Base-by-base conservation (phyloP, 2,113 vertebrate genomes). In the Chloebia gouldiae region DNA sequence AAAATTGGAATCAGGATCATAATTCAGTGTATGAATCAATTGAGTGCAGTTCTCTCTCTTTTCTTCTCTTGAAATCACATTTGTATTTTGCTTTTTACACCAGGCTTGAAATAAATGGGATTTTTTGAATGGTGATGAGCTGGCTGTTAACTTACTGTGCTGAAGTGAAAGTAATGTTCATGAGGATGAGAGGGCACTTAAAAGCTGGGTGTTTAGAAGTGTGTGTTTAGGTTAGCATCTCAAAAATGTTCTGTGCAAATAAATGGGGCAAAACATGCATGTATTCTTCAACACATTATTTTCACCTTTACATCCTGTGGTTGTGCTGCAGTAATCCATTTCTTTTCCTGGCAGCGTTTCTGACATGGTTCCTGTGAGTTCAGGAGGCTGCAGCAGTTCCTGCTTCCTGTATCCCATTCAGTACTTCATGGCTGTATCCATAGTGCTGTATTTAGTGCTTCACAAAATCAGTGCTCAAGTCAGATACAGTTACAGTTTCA, bases 301-400 rank as follows among this genome's bases (percentile, higher is more conserved):
- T 53, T 15, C 9, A 1, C 30, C 56, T 66, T 63, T 17, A 19
- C 5, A 1, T 54, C 66, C n/a, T 60, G 40, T 47, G 69, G 70
- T 33, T 76, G 35, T 81, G 50, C 45, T 89, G 88, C 81, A 78
- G 12, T 57, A 25, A 22, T 69, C 37, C 16, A 25, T 79, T 88
- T 63, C 39, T 33, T 77, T 80, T 69, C 64, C 40, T 53, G 60
- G 30, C 28, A 20, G 69, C 20, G 24, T 53, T 64, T 84, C 70
- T 87, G 56, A 33, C 2, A 0, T 24, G 11, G 30, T 37, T 68
- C 50, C 59, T 81, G 37, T 49, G 69, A 50, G 33, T 65, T 81
- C 65, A 79, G 73, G 75, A 81, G 69, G 37, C 56, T 81, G 51
- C 73, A 81, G 37, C 78, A 59, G 47, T 88, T 90, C 24, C 81